phyloP scores from a whole-genome alignment of 1,140 invertebrate species.

The Triops longicaudatus region DNA sequence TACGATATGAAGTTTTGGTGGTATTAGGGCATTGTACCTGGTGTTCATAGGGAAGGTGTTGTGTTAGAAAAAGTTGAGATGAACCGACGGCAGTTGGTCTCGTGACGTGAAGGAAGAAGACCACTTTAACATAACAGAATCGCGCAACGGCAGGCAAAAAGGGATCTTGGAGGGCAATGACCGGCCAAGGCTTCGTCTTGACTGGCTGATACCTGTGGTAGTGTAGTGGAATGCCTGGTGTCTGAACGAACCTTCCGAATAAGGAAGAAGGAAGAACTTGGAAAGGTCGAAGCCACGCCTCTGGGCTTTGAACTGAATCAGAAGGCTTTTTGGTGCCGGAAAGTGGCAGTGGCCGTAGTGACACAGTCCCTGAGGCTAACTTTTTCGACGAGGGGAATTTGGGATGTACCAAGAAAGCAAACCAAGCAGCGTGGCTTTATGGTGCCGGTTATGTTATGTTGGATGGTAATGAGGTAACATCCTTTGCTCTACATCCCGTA shows the following conservation, averaged over 20 bases:
- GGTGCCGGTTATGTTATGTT: background rate
- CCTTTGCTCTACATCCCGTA: constrained; percentile 14
- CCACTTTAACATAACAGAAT: background rate
- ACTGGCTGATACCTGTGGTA: background rate
- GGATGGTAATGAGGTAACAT: constrained; percentile 9
- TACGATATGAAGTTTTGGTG: background rate
- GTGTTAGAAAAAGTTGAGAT: background rate
- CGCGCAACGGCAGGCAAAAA: background rate
- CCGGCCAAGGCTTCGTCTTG: background rate
- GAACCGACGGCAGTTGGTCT: background rate
- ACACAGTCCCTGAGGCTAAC: constrained; percentile 24
- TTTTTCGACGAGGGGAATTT: background rate
- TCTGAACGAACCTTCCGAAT: background rate
- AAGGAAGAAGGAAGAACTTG: background rate
- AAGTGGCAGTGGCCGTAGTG: constrained; percentile 28
- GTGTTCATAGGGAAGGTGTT: background rate
- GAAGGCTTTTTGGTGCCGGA: constrained; percentile 2
- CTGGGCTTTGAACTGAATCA: background rate
- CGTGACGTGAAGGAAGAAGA: background rate
- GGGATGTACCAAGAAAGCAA: background rate
- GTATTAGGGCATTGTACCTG: background rate
- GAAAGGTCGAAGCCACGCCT: constrained; percentile 5
- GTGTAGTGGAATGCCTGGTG: background rate
- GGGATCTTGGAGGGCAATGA: background rate
- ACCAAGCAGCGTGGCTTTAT: background rate